A percentile compares a stretch with the other conserved stretches of the same genome.
These are phyloP conservation scores for Odontamblyopus rebecca DNA, from an alignment of 2,797 vertebrate species.

Conservation along the genomic window DNA sequence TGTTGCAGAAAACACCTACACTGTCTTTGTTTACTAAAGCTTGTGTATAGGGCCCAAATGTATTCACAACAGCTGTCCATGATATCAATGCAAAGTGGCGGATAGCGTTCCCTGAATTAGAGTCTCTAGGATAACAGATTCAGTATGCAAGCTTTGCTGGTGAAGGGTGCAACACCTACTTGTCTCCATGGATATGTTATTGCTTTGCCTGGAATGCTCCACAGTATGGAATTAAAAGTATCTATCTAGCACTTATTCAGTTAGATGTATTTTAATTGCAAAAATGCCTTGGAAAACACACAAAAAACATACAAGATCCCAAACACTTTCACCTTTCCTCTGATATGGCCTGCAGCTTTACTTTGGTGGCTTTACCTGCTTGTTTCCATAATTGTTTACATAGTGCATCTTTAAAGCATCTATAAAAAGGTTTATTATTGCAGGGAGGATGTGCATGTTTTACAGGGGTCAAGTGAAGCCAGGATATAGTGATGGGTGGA, in stretches of 20 bases:
- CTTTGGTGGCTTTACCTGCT: too few relatives aligned
- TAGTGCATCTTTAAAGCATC: slow-evolving; percentile 16
- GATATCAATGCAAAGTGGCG: slow-evolving; percentile 27
- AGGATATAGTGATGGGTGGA: slow-evolving; percentile 25
- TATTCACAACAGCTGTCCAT: slow-evolving; percentile 14
- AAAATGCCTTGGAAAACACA: background rate
- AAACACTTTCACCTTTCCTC: too few relatives aligned
- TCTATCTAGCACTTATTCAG: background rate
- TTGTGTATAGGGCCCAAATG: slow-evolving; percentile 8
- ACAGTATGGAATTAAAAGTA: background rate
- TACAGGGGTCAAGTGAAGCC: slow-evolving; percentile 3
- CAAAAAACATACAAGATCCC: too few relatives aligned
- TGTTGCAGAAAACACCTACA: slow-evolving; percentile 50
- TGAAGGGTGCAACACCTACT: background rate
- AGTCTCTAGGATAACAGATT: background rate
- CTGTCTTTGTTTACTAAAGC: slow-evolving; percentile 37
- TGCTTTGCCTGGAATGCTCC: background rate
- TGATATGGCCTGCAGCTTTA: too few relatives aligned
- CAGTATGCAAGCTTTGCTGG: background rate
- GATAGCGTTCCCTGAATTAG: slow-evolving; percentile 22
- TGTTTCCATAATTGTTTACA: background rate
- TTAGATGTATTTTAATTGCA: background rate
- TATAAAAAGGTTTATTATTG: slow-evolving; percentile 16
- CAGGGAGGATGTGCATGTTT: slow-evolving; percentile 5
- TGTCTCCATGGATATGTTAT: background rate